Evolutionary conservation across 2,113 vertebrate genomes (phyloP), one percentile per base, ranked within the genome.

Genomic region (Pipra filicauda): DNA sequence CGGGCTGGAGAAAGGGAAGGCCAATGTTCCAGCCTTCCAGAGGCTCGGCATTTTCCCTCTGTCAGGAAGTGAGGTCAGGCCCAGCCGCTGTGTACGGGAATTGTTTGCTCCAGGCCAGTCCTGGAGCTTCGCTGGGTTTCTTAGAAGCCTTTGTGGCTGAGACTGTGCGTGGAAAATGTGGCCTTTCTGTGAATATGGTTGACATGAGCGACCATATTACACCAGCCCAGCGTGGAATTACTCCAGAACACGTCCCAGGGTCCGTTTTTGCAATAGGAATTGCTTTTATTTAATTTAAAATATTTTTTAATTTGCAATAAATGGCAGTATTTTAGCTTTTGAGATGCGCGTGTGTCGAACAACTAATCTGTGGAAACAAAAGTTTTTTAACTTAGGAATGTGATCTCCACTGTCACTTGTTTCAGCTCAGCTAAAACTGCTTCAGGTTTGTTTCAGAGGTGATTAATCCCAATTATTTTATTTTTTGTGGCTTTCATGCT

Each of bases 51-150:
- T 54, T 97, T 73, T 64, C 8, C 8, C 92, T 92, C 9, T 62
- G 78, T 79, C 79, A 95, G 95, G 93, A 97, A 92, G 89, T 93
- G 95, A 97, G 94, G 65, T 97, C 94, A 96, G 93, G 78, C 91
- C 31, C 77, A 44, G 84, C 28, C 26, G 4, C 93, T 91, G 43
- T 23, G 6, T 54, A 20, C 31, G 18, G 89, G 41, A 85, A 94
- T 96, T 96, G 93, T 97, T 95, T 87, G 48, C 83, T 95, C 91
- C 44, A 94, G 77, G 80, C 73, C 43, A 24, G 46, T 57, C 73
- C 70, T 52, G 48, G 72, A 69, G 73, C 37, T 74, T 61, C 75
- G 76, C 76, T 95, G 89, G 59, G 84, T 93, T 89, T 85, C 89
- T 95, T 79, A 91, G 91, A 81, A 91, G 89, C 89, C 66, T 79